phyloP scores from a whole-genome alignment of 2,113 vertebrate species.

The mouse (Mus musculus) region GRCm39 chr5:140324501-140325000 shows the following conservation, averaged over 20 bases:
- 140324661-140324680: background rate
- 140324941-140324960: background rate
- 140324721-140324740: background rate
- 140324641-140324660: background rate
- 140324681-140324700: background rate
- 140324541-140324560: background rate
- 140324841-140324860: too few species aligned
- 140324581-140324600: background rate
- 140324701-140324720: background rate
- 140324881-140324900: background rate
- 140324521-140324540: background rate
- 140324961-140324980: background rate
- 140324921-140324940: background rate
- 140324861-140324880: background rate
- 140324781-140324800: background rate
- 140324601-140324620: background rate
- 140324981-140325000: background rate
- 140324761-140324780: background rate
- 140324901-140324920: background rate
- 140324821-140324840: too few species aligned
- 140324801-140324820: too few species aligned
- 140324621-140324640: background rate
- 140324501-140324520: background rate
- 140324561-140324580: background rate
- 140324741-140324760: background rate